Base-by-base conservation (phyloP, 1,140 invertebrate genomes). In the Drosophila yakuba region DNA sequence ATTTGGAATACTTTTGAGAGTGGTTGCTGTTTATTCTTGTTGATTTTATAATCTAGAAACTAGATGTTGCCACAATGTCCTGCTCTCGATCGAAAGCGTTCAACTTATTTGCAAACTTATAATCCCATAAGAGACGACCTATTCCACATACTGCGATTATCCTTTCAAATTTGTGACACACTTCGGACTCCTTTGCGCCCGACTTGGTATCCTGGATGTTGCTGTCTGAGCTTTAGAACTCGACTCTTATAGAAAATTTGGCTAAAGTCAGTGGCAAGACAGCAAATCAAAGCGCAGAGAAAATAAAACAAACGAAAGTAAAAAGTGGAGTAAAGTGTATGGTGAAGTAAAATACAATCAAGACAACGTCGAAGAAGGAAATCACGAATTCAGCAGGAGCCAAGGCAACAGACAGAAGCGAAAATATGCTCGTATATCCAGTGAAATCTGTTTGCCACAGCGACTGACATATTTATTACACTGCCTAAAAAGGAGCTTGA, bases 401-500 rank as follows among this genome's bases (percentile, higher is more conserved):
- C 66, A 73, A 51, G 69, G 41, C 48, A 60, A 54, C 56, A 60
- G 48, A 73, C 71, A 50, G 43, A 20, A 41, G 32, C n/a, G 23
- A 52, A 59, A 44, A 55, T 44, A 55, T 20, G 20, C 20, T 20
- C 20, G 20, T 59, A 63, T 47, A 54, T 35, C 38, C 35, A 44
- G 17, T 17, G 35, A 48, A 25, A 35, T 39, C 43, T 39, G 39
- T 51, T 59, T 68, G 38, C 38, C n/a, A 20, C 20, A 17, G 38
- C 25, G 20, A 12, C 64, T 72, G 78, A 73, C 78, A 67, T 75
- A 81, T 80, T 80, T 81, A 66, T 72, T 81, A 81, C 67, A 77
- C 72, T 77, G 60, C 50, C 63, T 67, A 51, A 75, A 57, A 57
- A 68, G 41, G 66, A 69, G 63, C 55, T 74, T 74, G 67, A 71